phyloP scores from a whole-genome alignment of 2,113 vertebrate species.

The Ammodytes marinus region DNA sequence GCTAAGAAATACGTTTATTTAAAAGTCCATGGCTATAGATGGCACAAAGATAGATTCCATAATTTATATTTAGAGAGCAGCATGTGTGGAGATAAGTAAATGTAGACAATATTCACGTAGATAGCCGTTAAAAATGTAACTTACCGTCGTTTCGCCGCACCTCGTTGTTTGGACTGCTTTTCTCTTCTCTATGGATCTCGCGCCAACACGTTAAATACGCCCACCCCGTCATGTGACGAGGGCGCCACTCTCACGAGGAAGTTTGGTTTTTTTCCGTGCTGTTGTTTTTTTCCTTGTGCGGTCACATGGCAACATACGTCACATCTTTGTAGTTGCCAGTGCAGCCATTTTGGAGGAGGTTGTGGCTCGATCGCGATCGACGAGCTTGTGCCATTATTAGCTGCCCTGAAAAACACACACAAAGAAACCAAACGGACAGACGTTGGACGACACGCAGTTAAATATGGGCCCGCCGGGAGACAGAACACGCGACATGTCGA shows the following conservation, averaged over 20 bases:
- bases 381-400: conserved; percentile 69
- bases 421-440: conserved; percentile 75
- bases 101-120: fast-evolving
- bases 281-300: conserved; percentile 35
- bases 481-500: conserved; percentile 88
- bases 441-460: conserved; percentile 80
- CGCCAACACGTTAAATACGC: conserved; percentile 83
- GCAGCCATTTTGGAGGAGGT: conserved; percentile 86
- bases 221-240: conserved; percentile 47
- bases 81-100: fast-evolving
- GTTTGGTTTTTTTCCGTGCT: neutral
- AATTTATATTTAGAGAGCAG: fast-evolving
- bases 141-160: fast-evolving
- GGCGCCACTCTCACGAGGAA: neutral
- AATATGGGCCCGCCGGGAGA: conserved; percentile 90
- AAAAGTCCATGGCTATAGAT: fast-evolving
- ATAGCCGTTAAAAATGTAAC: neutral
- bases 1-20: neutral
- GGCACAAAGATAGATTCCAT: fast-evolving
- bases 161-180: fast-evolving
- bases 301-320: conserved; percentile 75
- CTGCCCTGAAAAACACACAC: conserved; percentile 62
- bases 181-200: conserved; percentile 29
- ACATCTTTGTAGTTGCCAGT: conserved; percentile 79
- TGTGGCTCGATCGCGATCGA: conserved; percentile 54